Evolutionary conservation across 1,140 invertebrate species (phyloP), one percentile per base, ranked within the genome.

Genomic region (Zaprionus capensis): DNA sequence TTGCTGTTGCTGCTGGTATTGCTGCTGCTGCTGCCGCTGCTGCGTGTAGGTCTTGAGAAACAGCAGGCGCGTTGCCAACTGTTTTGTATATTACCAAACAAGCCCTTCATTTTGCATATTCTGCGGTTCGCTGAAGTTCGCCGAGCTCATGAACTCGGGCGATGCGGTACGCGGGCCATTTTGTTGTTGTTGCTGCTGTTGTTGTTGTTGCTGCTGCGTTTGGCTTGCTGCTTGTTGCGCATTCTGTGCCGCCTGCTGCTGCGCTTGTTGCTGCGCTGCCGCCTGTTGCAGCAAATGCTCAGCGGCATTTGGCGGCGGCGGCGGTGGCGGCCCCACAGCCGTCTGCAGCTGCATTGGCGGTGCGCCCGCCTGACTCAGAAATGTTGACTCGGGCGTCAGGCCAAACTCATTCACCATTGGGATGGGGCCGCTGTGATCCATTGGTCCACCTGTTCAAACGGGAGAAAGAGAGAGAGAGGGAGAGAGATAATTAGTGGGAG

Each of bases 81-180:
- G 84, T 92, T 86, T 91, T 78, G 88, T 84, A 92, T 92, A 93
- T 92, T 95, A 96, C 95, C 95, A 96, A 93, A 96, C 95, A 81
- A 96, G 94, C 64, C 95, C 95, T 92, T 96, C 95, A 93, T 95
- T 96, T 92, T 95, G 95, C 92, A 96, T 94, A 93, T 96, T 95
- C 93, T 95, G 95, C 67, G 95, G 95, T 93, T 96, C 95, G 67
- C 95, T 95, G 91, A 96, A 96, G 72, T 94, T 95, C 76, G 94
- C 94, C 62, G 94, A 91, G 49, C 92, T 92, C 93, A 94, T 93
- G 77, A 94, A 94, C 84, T 94, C 94, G 28, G 94, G 94, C 76
- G 93, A 94, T 75, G 93, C 93, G 62, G 93, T 93, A 63, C 93
- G 80, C 83, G 92, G 92, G 77, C 92, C 92, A 91, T 92, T 92